Evolutionary conservation across 2,797 vertebrate genomes (phyloP).

Genomic region (Pangasius mekongensis): DNA sequence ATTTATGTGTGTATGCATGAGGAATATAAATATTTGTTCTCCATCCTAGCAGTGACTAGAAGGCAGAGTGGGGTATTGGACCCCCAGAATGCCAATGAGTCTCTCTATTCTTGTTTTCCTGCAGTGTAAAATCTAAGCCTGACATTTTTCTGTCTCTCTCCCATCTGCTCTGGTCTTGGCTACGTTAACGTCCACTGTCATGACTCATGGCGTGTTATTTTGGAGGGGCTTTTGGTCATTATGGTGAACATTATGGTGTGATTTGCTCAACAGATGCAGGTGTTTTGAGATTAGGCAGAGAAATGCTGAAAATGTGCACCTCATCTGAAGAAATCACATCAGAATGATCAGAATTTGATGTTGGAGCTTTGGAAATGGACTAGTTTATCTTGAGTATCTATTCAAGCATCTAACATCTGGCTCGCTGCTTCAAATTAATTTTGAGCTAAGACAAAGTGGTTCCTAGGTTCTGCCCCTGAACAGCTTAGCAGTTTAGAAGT

Average conservation of each 20-base stretch:
- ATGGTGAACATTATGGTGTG: neutral
- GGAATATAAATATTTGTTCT: conserved; percentile 71
- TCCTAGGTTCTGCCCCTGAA: neutral
- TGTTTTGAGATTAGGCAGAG: neutral
- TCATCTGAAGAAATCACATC: neutral
- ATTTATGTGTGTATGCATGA: conserved; percentile 34
- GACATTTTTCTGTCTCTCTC: conserved; percentile 69
- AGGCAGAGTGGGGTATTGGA: conserved; percentile 62
- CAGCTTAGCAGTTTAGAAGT: neutral
- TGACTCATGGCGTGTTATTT: neutral
- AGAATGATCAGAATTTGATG: neutral
- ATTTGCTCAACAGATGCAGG: neutral
- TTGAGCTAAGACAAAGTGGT: neutral
- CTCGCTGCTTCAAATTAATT: neutral
- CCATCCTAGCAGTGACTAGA: conserved; percentile 66
- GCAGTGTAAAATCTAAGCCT: conserved; percentile 1
- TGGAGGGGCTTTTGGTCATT: neutral
- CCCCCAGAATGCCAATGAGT: conserved; percentile 71
- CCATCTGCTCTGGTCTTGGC: conserved; percentile 56
- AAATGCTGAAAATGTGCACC: neutral
- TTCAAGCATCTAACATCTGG: neutral
- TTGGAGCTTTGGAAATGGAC: neutral
- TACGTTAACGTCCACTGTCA: neutral
- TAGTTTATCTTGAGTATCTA: neutral
- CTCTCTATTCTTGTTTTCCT: conserved; percentile 1